A percentile compares a stretch with the other conserved stretches of the same genome.
Evolutionary conservation across 2,113 vertebrate species (phyloP).

Genomic region (Oreotrochilus melanogaster): DNA sequence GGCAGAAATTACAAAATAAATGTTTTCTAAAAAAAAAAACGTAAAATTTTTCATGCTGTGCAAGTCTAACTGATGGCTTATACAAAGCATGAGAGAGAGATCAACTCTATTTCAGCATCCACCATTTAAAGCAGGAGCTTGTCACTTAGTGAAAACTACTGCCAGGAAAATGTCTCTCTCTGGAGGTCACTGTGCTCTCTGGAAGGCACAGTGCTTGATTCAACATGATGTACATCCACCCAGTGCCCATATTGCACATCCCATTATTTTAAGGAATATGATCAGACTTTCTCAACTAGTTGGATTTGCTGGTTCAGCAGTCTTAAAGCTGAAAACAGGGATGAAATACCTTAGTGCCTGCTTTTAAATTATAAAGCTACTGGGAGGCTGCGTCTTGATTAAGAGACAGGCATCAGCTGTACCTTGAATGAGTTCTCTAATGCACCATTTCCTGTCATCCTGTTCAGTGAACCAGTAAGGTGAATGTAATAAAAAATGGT

Average conservation of each 20-base stretch:
- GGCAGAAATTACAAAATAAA: not conserved
- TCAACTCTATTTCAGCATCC: not conserved
- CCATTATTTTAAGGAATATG: slow-evolving; percentile 14
- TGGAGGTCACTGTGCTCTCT: slow-evolving; percentile 24
- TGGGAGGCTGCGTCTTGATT: slow-evolving; percentile 21
- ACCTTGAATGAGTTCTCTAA: not conserved
- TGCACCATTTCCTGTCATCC: slow-evolving; percentile 28
- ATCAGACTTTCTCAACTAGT: not conserved
- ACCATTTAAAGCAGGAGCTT: not conserved
- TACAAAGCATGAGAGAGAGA: not conserved
- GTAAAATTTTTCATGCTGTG: not conserved
- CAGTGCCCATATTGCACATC: not conserved
- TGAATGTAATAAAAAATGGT: slow-evolving; percentile 26
- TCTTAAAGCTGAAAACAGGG: not conserved
- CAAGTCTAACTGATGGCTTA: not conserved
- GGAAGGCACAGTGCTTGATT: not conserved
- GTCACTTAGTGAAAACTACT: not conserved
- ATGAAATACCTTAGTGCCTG: slow-evolving; percentile 13
- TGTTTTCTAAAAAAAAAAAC: not conserved
- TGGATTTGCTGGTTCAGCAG: slow-evolving; percentile 20
- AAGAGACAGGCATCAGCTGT: slow-evolving; percentile 26
- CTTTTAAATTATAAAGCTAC: slow-evolving; percentile 36
- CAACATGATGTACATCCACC: not conserved
- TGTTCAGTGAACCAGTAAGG: slow-evolving; percentile 44
- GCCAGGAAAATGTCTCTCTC: not conserved